Conservation (phyloP, 1,140 invertebrate species). For the Neodiprion lecontei region DNA sequence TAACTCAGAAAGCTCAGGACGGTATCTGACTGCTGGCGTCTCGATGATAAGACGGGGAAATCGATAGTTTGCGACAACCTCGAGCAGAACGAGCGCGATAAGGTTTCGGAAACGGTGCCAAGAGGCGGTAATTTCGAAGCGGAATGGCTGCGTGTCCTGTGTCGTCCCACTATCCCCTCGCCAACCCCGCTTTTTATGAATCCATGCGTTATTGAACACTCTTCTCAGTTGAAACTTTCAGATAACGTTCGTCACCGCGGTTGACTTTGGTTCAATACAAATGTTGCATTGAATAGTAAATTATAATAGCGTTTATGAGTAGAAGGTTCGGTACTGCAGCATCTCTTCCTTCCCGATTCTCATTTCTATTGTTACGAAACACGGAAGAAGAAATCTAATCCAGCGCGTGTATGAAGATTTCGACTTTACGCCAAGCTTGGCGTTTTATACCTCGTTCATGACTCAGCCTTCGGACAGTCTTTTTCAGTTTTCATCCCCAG, state of each 20-base stretch:
- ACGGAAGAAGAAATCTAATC: no score
- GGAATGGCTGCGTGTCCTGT: constrained; percentile 4
- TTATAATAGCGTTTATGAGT: no score
- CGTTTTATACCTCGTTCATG: no score
- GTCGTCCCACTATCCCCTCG: not conserved
- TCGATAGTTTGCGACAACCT: constrained; percentile 7
- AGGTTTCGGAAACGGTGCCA: not conserved
- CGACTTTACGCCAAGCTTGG: no score
- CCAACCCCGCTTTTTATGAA: not conserved
- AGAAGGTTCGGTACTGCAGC: no score
- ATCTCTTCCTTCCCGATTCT: no score
- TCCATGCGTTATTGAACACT: not conserved
- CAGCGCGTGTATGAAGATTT: no score
- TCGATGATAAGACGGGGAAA: not conserved
- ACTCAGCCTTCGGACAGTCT: no score
- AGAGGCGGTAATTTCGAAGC: not conserved
- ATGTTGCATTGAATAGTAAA: no score
- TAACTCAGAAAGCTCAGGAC: not conserved
- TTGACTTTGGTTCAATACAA: no score
- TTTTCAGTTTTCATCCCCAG: no score
- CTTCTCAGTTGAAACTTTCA: not conserved
- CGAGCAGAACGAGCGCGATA: constrained; percentile 6
- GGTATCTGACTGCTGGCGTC: not conserved
- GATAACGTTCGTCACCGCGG: not conserved
- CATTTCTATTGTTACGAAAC: no score